phyloP scores from a whole-genome alignment of 2,113 vertebrate genomes.

The Lonchura striata region DNA sequence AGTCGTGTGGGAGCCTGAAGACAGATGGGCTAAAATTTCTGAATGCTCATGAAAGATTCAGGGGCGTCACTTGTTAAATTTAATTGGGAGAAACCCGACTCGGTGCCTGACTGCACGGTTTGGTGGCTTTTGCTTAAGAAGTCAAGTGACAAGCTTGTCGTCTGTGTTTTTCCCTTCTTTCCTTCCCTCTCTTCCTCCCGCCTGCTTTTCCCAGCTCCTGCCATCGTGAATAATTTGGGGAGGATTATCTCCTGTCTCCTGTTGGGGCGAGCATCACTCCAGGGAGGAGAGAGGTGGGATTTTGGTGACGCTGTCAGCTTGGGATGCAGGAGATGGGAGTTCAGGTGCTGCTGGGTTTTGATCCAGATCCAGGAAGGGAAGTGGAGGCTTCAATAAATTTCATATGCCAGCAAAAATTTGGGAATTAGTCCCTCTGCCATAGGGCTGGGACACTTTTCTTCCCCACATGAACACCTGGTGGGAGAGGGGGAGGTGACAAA shows the following conservation, averaged over 20 bases:
- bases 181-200: not conserved
- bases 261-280: not conserved
- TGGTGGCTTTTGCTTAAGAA: constrained; percentile 70
- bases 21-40: constrained; percentile 62
- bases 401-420: not conserved
- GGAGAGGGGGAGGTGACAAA: not conserved
- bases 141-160: constrained; percentile 67
- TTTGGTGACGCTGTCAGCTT: not conserved
- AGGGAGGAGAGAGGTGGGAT: not conserved
- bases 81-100: constrained; percentile 74
- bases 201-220: not conserved
- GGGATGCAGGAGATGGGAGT: not conserved
- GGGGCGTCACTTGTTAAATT: constrained; percentile 75
- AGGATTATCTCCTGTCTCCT: not conserved
- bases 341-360: not conserved
- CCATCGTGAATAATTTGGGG: constrained; percentile 1
- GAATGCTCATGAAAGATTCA: constrained; percentile 76
- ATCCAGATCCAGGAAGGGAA: not conserved
- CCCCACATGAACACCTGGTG: accelerated
- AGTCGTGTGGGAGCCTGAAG: not conserved
- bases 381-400: not conserved
- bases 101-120: constrained; percentile 39
- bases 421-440: not conserved
- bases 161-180: not conserved
- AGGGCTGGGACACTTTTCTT: not conserved